Evolutionary conservation across 2,113 vertebrate genomes (phyloP).

Genomic region (Pristiophorus japonicus): DNA sequence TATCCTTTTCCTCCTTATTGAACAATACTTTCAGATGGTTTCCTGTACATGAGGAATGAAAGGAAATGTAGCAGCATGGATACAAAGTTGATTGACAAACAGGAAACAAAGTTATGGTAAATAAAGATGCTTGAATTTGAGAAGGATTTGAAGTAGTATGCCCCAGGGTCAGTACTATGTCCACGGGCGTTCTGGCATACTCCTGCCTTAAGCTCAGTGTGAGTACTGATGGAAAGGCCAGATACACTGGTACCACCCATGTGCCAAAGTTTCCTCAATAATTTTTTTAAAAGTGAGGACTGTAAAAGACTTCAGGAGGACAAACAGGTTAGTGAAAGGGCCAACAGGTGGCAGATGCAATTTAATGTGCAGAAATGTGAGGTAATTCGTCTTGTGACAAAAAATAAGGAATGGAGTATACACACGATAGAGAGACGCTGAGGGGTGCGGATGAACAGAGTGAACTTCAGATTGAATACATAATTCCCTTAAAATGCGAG

Average conservation of each 20-base stretch:
- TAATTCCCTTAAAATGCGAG: too few species aligned
- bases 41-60: background rate
- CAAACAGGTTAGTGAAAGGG: background rate
- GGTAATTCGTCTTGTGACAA: background rate
- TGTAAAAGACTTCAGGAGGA: background rate
- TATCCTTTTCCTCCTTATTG: conserved; percentile 1
- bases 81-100: background rate
- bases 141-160: background rate
- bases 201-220: background rate
- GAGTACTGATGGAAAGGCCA: background rate
- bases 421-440: background rate
- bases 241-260: background rate
- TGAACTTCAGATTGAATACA: too few species aligned
- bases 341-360: background rate
- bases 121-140: background rate
- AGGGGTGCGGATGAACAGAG: too few species aligned
- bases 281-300: too few species aligned
- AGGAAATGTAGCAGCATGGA: background rate
- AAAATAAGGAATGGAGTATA: background rate
- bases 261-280: background rate
- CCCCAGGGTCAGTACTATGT: background rate
- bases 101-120: background rate
- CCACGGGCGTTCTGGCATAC: background rate
- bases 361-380: background rate
- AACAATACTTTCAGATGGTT: background rate